Conservation (phyloP, 1,140 invertebrate species). For the Diorhabda elongata region DNA sequence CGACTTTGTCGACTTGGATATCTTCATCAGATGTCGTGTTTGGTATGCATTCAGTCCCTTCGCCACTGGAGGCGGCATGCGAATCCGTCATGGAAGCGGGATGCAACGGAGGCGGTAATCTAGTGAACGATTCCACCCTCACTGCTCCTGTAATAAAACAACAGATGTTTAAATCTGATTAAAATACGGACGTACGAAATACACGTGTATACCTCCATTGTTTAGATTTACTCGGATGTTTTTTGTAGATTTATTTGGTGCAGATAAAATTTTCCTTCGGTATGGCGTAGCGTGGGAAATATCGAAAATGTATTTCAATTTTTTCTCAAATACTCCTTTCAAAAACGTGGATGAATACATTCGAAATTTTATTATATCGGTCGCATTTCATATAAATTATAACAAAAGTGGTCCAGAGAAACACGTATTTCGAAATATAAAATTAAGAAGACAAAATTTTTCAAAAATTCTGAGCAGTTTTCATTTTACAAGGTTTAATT, state of each 20-base stretch:
- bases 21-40: conserved; percentile 43
- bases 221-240: background rate
- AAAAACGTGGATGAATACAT: no score
- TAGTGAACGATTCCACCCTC: conserved; percentile 56
- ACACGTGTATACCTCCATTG: conserved; percentile 3
- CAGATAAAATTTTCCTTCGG: background rate
- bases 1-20: conserved; percentile 23
- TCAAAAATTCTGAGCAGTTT: no score
- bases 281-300: no score
- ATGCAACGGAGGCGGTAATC: conserved; percentile 51
- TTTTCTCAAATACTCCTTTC: no score
- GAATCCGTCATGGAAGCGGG: conserved; percentile 45
- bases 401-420: no score
- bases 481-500: no score
- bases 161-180: conserved; percentile 2
- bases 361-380: no score
- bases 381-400: no score
- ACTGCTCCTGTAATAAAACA: conserved; percentile 50
- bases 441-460: no score
- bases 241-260: background rate
- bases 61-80: conserved; percentile 32
- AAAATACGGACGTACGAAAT: conserved; percentile 1
- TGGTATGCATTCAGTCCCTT: conserved; percentile 45
- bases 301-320: no score
- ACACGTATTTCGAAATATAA: no score